These are phyloP conservation scores for Ameiurus melas DNA, from an alignment of 2,113 vertebrate genomes.

Conservation along the genomic window DNA sequence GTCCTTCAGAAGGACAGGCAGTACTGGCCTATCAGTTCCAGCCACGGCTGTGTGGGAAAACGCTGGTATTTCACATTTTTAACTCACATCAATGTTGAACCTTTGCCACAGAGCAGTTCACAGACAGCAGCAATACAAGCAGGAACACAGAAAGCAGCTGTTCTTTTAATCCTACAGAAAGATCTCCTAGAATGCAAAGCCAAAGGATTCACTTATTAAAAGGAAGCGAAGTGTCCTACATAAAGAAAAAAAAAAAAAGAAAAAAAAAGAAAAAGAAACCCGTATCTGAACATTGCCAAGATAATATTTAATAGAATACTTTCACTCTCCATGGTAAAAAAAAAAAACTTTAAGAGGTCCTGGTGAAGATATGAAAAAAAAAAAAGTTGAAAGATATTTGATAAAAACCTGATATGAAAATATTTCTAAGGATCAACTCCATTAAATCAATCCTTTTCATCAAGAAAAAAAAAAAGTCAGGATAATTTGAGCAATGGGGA, in stretches of 20 bases:
- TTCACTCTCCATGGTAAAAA: background rate
- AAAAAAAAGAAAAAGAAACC: too few species aligned
- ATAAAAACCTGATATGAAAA: slow-evolving; percentile 24
- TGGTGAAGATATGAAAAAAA: background rate
- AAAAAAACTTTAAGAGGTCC: background rate
- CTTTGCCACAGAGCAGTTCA: slow-evolving; percentile 44
- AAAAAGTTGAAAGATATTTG: background rate
- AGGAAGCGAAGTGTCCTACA: background rate
- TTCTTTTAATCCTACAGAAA: slow-evolving; percentile 56
- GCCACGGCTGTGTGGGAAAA: slow-evolving; percentile 57
- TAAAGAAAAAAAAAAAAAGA: background rate
- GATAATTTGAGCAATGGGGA: slow-evolving; percentile 14
- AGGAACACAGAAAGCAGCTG: slow-evolving; percentile 57
- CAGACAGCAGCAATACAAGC: slow-evolving; percentile 32
- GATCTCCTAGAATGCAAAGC: slow-evolving; percentile 37
- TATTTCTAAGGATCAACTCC: slow-evolving; percentile 22
- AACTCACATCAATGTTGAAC: slow-evolving; percentile 48
- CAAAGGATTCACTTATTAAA: slow-evolving; percentile 40
- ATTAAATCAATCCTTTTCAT: background rate
- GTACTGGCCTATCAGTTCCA: slow-evolving; percentile 22
- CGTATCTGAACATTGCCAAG: background rate
- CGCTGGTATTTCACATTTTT: slow-evolving; percentile 60
- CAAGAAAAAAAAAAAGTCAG: background rate
- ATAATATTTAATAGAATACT: background rate
- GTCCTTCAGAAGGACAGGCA: slow-evolving; percentile 21